Evolutionary conservation across 1,140 invertebrate species (phyloP), one percentile per base, ranked within the genome.

Genomic region (Rhizoglyphus robini): DNA sequence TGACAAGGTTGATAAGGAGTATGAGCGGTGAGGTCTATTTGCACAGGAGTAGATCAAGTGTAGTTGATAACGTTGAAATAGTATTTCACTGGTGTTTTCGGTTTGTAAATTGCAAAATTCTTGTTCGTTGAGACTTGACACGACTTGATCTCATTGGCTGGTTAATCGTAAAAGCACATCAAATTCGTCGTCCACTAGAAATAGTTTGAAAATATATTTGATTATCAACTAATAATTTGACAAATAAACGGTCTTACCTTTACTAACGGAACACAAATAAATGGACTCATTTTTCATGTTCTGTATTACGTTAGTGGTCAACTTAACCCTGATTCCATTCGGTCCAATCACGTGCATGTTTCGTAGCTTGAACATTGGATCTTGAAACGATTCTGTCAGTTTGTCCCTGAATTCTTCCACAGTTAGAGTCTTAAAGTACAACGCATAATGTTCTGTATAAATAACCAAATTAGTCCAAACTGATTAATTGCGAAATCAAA

Each of bases 381-480:
- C 36, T 13, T 65, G 61, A 31, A 68, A 48, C 8, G 60, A 31
- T 30, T 65, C 46, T 2, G 31, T 34, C 36, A 69, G 38, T 34
- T 66, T 66, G 1, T 65, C 47, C 20, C 59, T 57, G 4, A 70
- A 51, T 36, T 71, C 69, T 29, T 63, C 57, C 11, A 62, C 36
- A 20, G 41, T 69, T 32, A 68, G 58, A 32, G 58, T 46, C 34
- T 70, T 59, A 20, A 70, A 54, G 57, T 70, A 70, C 0, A 71
- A 11, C 15, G 69, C 66, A 30, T 63, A 25, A 54, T 70, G 47
- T 64, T 48, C 63, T 64, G 3, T n/a, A 59, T 34, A 8, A 34
- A 59, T 4, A 59, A 27, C 13, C 31, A 8, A 11, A 34, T 27
- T 69, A 48, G 65, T n/a, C 1, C 69, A 68, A 34, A 54, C 36